Conservation (phyloP, 2,888 invertebrate genomes). For the Calameuta pallipes region DNA sequence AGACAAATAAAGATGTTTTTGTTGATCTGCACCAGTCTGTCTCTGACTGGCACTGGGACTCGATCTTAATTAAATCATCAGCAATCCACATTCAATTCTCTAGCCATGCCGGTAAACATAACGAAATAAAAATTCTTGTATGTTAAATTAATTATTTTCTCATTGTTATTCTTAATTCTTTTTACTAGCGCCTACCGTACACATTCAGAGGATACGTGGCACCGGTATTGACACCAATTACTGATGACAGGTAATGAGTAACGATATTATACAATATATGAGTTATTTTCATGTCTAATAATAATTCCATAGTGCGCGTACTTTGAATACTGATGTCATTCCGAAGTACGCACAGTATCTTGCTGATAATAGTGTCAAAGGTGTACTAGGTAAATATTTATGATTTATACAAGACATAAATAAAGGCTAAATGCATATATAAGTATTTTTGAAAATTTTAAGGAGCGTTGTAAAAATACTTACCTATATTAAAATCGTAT, state of each 20-base stretch:
- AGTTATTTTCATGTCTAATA: background rate
- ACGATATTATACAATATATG: background rate
- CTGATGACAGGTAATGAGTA: background rate
- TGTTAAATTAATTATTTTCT: background rate
- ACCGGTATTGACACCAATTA: background rate
- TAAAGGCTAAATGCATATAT: too few relatives aligned
- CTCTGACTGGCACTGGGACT: background rate
- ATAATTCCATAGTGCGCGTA: conserved; percentile 18
- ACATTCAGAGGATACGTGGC: background rate
- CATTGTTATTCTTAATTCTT: background rate
- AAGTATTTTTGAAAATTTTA: background rate
- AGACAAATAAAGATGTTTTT: background rate
- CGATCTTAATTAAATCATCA: background rate
- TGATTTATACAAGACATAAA: too few relatives aligned
- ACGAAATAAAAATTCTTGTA: background rate
- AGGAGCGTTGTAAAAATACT: background rate
- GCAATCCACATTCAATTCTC: background rate
- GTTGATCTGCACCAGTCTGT: background rate
- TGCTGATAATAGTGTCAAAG: conserved; percentile 72
- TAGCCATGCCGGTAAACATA: background rate
- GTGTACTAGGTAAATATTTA: conserved; percentile 73
- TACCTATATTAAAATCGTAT: background rate
- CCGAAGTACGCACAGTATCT: conserved; percentile 76
- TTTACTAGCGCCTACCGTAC: background rate
- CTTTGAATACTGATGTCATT: conserved; percentile 65